phyloP scores from a whole-genome alignment of 1,140 invertebrate genomes.

The Bombus affinis region DNA sequence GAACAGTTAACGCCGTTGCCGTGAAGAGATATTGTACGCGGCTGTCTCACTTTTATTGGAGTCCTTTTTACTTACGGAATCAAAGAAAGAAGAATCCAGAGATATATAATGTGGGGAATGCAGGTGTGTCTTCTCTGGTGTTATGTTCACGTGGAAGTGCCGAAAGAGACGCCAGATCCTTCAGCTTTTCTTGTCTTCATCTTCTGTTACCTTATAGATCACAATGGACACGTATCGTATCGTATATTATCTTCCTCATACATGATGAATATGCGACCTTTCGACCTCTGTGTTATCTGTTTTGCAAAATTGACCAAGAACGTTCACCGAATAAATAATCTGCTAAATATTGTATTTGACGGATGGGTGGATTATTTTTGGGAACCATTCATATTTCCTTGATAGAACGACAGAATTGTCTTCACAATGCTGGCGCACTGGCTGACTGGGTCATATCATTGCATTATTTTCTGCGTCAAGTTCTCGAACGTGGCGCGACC shows the following conservation, averaged over 20 bases:
- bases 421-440: not conserved
- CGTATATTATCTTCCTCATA: no score
- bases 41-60: not conserved
- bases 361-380: not conserved
- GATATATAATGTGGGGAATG: constrained; percentile 8
- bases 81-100: not conserved
- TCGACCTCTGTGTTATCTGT: not conserved
- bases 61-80: not conserved
- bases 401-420: not conserved
- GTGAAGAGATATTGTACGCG: not conserved
- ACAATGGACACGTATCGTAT: not conserved
- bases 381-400: no score
- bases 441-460: not conserved
- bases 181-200: not conserved
- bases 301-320: not conserved
- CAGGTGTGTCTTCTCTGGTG: no score
- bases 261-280: not conserved
- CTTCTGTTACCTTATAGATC: no score
- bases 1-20: not conserved
- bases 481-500: constrained; percentile 10
- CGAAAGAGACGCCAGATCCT: not conserved
- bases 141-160: not conserved
- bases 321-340: not conserved
- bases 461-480: constrained; percentile 48
- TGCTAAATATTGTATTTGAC: not conserved